Evolutionary conservation across 2,113 vertebrate species (phyloP).

Genomic region (Laterallus jamaicensis): DNA sequence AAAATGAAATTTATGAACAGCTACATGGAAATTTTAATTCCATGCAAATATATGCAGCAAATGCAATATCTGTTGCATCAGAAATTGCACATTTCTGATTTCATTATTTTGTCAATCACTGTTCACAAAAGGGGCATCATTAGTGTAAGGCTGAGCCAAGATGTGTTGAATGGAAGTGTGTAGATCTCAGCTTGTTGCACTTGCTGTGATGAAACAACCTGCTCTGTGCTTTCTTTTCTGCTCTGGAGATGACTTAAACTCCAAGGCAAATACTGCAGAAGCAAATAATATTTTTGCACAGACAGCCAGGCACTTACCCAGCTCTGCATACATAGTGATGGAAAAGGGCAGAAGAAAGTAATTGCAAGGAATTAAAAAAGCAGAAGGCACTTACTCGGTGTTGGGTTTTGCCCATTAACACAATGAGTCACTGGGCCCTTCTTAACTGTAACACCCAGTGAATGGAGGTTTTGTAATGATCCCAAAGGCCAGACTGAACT

Average conservation of each 20-base stretch:
- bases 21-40: not conserved
- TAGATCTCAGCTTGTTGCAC: not conserved
- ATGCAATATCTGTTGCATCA: not conserved
- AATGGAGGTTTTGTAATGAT: not conserved
- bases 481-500: not conserved
- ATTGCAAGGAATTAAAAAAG: not conserved
- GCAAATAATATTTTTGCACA: not conserved
- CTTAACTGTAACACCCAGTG: not conserved
- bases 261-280: not conserved
- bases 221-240: not conserved
- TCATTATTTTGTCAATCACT: not conserved
- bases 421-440: not conserved
- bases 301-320: not conserved
- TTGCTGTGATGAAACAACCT: not conserved
- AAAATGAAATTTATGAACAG: not conserved
- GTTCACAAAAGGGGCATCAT: not conserved
- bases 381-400: not conserved
- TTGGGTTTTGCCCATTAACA: not conserved
- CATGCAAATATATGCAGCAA: not conserved
- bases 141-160: not conserved
- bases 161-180: not conserved
- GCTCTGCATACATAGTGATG: not conserved
- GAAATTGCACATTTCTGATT: not conserved
- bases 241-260: not conserved
- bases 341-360: not conserved